Evolutionary conservation across 2,797 vertebrate species (phyloP), one percentile per base, ranked within the genome.

Genomic region (Philypnodon macrostomus): DNA sequence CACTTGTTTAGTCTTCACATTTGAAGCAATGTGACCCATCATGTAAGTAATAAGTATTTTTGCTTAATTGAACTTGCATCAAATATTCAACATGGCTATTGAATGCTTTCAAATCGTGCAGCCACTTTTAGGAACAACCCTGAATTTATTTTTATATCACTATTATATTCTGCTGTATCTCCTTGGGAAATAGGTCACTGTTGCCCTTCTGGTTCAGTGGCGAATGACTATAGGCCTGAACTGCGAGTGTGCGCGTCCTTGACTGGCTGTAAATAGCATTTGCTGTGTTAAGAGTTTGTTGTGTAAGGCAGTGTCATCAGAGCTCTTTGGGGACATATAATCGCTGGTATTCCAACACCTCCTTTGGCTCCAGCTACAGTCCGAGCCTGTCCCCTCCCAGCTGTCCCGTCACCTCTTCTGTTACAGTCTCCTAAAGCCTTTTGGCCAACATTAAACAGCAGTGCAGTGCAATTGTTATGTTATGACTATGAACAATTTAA

Each of bases 271-370:
- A 73, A 81, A 79, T 66, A 63, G 66, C 55, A 46, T 61, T 18
- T 15, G 49, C 58, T 29, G 44, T 11, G 10, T 41, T 21, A 31
- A 63, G 53, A 32, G 50, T 42, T 8, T 23, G 47, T 55, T 68
- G 63, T 62, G 44, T 65, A 63, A 65, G 3, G 49, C 50, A 2
- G 30, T 63, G 67, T 67, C 70, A 83, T 52, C 23, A 2, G 66
- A 76, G 44, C 53, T 61, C 19, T 71, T 57, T 38, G 47, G 51
- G 32, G 63, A 77, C 55, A 77, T 49, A 49, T 40, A 70, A 63
- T 77, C 67, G 55, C 42, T 3, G 10, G 59, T 23, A 67, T 70
- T 50, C 51, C 49, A 63, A 23, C 50, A 49, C 41, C 30, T 51
- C 48, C 49, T 30, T 39, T 10, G n/a, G n/a, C n/a, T n/a, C n/a